phyloP scores from a whole-genome alignment of 2,113 vertebrate species.

The Pelobates fuscus region DNA sequence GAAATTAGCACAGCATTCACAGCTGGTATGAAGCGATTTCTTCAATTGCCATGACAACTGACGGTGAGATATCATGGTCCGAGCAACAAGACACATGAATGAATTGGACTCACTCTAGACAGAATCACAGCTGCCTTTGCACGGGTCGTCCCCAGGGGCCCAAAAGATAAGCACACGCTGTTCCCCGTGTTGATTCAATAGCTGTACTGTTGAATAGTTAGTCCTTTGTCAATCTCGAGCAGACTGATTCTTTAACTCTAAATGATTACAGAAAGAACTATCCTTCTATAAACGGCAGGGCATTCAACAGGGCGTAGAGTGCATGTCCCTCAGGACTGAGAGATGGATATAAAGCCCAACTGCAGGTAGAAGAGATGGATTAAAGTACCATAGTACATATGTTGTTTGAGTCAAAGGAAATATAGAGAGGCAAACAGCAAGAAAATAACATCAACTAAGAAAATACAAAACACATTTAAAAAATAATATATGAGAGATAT shows the following conservation, averaged over 20 bases:
- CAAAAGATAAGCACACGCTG: constrained; percentile 31
- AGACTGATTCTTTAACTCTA: not conserved
- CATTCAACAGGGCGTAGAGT: not conserved
- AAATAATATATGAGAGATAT: no score
- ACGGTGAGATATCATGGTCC: constrained; percentile 28
- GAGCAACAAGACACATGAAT: constrained; percentile 26
- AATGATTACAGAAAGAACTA: not conserved
- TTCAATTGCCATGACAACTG: constrained; percentile 44
- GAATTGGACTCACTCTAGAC: constrained; percentile 27
- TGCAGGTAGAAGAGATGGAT: not conserved
- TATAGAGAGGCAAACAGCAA: no score
- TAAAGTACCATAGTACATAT: no score
- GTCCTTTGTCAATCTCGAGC: not conserved
- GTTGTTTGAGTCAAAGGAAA: no score
- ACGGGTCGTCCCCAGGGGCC: constrained; percentile 25
- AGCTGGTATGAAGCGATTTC: constrained; percentile 16
- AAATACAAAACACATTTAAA: no score
- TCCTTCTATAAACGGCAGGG: not conserved
- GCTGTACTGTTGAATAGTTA: not conserved
- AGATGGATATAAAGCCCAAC: not conserved
- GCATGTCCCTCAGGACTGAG: not conserved
- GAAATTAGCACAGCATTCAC: not conserved
- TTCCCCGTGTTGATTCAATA: not conserved
- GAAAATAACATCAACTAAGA: no score
- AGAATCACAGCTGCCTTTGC: constrained; percentile 31